phyloP scores from a whole-genome alignment of 2,888 invertebrate species.

The Trichopoda pennipes region DNA sequence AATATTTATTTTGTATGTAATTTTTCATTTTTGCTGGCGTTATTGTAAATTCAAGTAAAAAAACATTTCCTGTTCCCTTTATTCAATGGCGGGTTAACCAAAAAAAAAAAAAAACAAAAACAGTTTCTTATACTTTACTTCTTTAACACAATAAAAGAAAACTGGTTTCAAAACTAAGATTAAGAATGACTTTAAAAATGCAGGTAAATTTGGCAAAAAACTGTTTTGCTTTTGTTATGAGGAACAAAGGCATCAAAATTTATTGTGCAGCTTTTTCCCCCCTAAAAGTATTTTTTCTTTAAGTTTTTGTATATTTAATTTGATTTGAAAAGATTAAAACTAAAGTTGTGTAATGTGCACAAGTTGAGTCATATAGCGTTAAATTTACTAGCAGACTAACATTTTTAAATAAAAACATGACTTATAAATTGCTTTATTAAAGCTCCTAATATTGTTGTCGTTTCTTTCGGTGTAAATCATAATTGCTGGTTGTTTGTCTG shows the following conservation, averaged over 20 bases:
- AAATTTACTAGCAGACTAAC: too few relatives aligned
- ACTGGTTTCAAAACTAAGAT: conserved; percentile 31
- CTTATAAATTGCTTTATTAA: too few relatives aligned
- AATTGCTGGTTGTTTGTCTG: too few relatives aligned
- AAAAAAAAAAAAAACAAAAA: too few relatives aligned
- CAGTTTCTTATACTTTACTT: background rate
- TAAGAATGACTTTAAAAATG: conserved; percentile 24
- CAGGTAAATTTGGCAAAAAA: conserved; percentile 37
- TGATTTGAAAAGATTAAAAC: too few relatives aligned
- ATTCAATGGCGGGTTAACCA: background rate
- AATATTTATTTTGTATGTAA: background rate
- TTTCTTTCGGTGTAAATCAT: too few relatives aligned
- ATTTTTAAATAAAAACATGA: too few relatives aligned
- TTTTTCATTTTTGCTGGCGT: background rate
- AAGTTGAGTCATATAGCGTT: too few relatives aligned
- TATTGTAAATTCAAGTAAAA: conserved; percentile 3
- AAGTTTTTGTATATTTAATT: background rate
- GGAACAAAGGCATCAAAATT: background rate
- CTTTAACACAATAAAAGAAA: background rate
- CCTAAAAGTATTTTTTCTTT: background rate
- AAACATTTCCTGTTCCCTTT: conserved; percentile 42
- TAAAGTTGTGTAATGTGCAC: too few relatives aligned
- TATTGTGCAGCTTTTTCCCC: background rate
- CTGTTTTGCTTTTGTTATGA: background rate
- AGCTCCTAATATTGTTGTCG: too few relatives aligned